Percentiles rank a stretch among this genome's conserved stretches.
Conservation (phyloP, 2,888 invertebrate genomes). For the Alloplasta piceator region DNA sequence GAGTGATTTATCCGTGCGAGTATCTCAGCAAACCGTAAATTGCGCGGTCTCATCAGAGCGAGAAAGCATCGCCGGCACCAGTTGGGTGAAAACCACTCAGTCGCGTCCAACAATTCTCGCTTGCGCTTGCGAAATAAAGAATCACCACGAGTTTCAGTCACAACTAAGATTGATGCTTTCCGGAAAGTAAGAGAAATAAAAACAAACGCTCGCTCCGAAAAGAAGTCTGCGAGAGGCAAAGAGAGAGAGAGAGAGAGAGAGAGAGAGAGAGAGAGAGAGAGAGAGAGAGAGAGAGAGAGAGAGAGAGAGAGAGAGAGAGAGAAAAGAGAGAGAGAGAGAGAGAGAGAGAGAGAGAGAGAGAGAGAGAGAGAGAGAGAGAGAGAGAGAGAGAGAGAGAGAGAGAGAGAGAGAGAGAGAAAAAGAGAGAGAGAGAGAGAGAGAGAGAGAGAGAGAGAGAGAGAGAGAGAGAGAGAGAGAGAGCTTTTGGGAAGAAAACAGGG, state of each 20-base stretch:
- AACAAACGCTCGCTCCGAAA: neutral
- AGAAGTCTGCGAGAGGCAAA: too few relatives aligned
- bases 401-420: constrained; percentile 3
- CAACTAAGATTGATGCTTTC: constrained; percentile 59
- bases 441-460: constrained; percentile 2
- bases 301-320: neutral
- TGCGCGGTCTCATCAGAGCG: constrained; percentile 37
- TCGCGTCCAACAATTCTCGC: constrained; percentile 29
- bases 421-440: too few relatives aligned
- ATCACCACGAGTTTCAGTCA: constrained; percentile 57
- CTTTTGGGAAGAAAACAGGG: neutral
- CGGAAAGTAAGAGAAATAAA: constrained; percentile 3
- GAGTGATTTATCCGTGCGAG: constrained; percentile 74
- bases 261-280: too few relatives aligned
- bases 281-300: too few relatives aligned
- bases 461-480: constrained; percentile 8
- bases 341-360: too few relatives aligned
- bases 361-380: too few relatives aligned
- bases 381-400: too few relatives aligned
- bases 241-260: too few relatives aligned
- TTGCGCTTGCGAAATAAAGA: constrained; percentile 22
- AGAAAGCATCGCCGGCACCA: constrained; percentile 36
- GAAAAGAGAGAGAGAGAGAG: neutral
- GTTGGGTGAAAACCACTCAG: constrained; percentile 19
- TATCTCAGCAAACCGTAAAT: constrained; percentile 48